A percentile compares a stretch with the other conserved stretches of the same genome.
Conservation (phyloP, 2,888 invertebrate species). For the Drosophila greeni region DNA sequence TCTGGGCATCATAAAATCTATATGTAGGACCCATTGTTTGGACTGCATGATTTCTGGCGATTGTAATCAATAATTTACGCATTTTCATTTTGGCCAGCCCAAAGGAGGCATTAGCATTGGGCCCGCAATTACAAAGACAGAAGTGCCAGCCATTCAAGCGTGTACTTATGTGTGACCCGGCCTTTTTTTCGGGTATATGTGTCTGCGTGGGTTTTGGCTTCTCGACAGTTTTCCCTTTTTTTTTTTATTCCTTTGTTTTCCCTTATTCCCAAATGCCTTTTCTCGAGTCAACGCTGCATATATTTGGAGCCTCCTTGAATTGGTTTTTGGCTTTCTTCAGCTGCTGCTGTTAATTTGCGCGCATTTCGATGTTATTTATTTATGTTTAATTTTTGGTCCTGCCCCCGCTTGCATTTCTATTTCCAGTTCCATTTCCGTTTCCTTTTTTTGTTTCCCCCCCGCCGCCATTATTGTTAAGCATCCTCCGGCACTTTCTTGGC, state of each 20-base stretch:
- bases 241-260: conserved; percentile 25
- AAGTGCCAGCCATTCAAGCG: conserved; percentile 62
- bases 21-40: conserved; percentile 42
- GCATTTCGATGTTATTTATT: conserved; percentile 45
- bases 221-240: conserved; percentile 14
- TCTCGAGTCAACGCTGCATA: conserved; percentile 61
- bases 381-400: conserved; percentile 56
- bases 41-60: conserved; percentile 60
- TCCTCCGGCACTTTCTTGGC: conserved; percentile 36
- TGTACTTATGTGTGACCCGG: conserved; percentile 40
- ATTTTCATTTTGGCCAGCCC: conserved; percentile 67
- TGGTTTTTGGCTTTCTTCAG: conserved; percentile 48
- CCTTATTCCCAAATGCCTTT: conserved; percentile 59
- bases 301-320: conserved; percentile 36
- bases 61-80: conserved; percentile 74
- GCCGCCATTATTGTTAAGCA: conserved; percentile 65
- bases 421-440: conserved; percentile 10
- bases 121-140: conserved; percentile 62
- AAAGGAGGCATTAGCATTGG: conserved; percentile 68
- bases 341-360: conserved; percentile 51
- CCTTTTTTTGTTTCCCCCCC: conserved; percentile 22
- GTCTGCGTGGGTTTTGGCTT: conserved; percentile 16
- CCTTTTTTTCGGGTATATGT: conserved; percentile 4
- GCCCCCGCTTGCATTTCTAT: conserved; percentile 10
- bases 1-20: conserved; percentile 52